A percentile compares a stretch with the other conserved stretches of the same genome.
Evolutionary conservation across 2,888 invertebrate species (phyloP).

Genomic region (Tiliacea aurago): DNA sequence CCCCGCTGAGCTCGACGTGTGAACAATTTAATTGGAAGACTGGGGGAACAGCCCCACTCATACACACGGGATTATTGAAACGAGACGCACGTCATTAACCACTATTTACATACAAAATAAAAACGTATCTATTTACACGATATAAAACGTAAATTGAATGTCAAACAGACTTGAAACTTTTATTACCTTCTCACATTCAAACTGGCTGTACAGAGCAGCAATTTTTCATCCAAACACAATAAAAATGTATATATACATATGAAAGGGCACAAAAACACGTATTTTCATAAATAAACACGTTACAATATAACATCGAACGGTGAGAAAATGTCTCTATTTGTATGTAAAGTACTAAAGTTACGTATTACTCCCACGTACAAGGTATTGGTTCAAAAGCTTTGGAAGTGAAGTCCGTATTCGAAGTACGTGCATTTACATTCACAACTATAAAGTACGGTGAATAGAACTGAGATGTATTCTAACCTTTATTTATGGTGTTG

Average conservation of each 20-base stretch:
- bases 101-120: slow-evolving; percentile 61
- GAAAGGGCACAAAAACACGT: slow-evolving; percentile 72
- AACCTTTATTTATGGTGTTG: slow-evolving; percentile 61
- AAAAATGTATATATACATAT: slow-evolving; percentile 66
- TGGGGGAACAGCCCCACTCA: slow-evolving; percentile 78
- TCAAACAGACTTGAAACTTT: slow-evolving; percentile 63
- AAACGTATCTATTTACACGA: slow-evolving; percentile 59
- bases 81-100: slow-evolving; percentile 61
- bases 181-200: slow-evolving; percentile 52
- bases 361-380: slow-evolving; percentile 79
- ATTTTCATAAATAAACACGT: slow-evolving; percentile 77
- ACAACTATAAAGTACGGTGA: slow-evolving; percentile 62
- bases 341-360: slow-evolving; percentile 76
- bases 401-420: slow-evolving; percentile 64
- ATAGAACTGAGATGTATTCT: slow-evolving; percentile 63
- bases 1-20: slow-evolving; percentile 87
- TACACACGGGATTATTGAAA: slow-evolving; percentile 76
- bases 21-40: slow-evolving; percentile 87
- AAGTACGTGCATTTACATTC: slow-evolving; percentile 65
- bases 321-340: slow-evolving; percentile 84
- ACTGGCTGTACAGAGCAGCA: slow-evolving; percentile 49
- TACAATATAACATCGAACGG: slow-evolving; percentile 79
- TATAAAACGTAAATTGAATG: slow-evolving; percentile 63
- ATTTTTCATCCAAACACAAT: slow-evolving; percentile 71
- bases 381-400: slow-evolving; percentile 60